Evolutionary conservation across 2,888 invertebrate genomes (phyloP), one percentile per base, ranked within the genome.

Genomic region (Chirona hameri): DNA sequence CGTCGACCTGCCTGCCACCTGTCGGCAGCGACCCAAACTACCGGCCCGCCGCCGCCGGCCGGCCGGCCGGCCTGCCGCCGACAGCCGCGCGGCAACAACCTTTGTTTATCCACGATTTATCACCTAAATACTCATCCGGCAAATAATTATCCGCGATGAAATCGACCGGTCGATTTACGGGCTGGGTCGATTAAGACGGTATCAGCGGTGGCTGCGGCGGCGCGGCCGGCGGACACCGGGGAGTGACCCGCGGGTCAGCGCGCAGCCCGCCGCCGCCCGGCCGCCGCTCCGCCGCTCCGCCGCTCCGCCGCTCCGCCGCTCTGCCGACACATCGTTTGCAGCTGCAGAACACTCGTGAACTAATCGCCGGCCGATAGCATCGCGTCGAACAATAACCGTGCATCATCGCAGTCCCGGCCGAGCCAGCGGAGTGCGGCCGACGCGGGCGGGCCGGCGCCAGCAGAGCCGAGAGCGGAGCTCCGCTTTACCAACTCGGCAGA

Each of bases 71-170:
- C 39, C n/a, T 21, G 60, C 60, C 60, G 60, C 60, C 60, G 60
- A 52, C 15, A 52, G 52, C 52, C 52, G 52, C 1, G 52, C 52
- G n/a, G 12, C 29, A 29, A 29, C 69, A 69, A 69, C 69, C 69
- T 29, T 69, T 69, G 69, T 69, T 69, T 69, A 69, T 69, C 69
- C 69, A 29, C 69, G 69, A 69, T 69, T 69, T 69, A 69, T 69
- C 69, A 27, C 69, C 27, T 69, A 69, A 69, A 69, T 27, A 69
- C 69, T 69, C 69, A 69, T 69, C 69, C 14, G 69, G 69, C 69
- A 69, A 69, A 27, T 69, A 69, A 27, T 69, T 69, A 27, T 29
- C 69, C 27, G 60, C 69, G 69, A 69, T 69, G 29, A 69, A 69
- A 69, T 69, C 69, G 69, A n/a, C 27, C 69, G n/a, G 69, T 14